Base-by-base conservation (phyloP, 1,140 invertebrate species). In the Lucilia sericata region DNA sequence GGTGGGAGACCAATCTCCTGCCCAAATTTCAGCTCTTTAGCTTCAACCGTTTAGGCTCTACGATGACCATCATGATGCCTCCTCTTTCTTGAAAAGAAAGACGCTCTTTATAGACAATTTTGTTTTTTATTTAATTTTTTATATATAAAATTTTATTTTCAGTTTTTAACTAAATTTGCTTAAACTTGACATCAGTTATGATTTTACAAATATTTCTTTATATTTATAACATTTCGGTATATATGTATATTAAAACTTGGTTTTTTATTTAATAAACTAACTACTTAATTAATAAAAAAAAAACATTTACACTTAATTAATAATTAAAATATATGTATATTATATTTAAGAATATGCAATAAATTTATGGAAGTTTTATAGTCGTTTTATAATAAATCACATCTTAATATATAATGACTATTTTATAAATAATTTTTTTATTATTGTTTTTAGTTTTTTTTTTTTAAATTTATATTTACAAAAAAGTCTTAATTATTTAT, bases 391-490 rank as follows among this genome's bases (percentile, higher is more conserved):
- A 51, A 81, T 49, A 49, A 80, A 80, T 80, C 76, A 80, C 76
- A 80, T 49, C 76, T 80, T 80, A 80, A 19, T 42, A 80, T 19
- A 25, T 82, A 82, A 65, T 60, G 51, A 65, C 51, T 65, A 65
- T 65, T 82, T 60, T 82, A 65, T 82, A 82, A 60, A 82, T 60
- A 42, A n/a, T 82, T 14, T 60, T 82, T 82, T 60, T 30, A 30
- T 30, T 30, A 36, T 70, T 70, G 2, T 70, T 10, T 70, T 25
- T 70, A 70, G 9, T 70, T 25, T 25, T 25, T 25, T 60, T 14
- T 8, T 42, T 3, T 17, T n/a, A n/a, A n/a, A 60, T 8, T 30
- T 30, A 42, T 60, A 60, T 60, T n/a, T 70, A 70, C 21, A 70
- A 21, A 70, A 19, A 70, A 70, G 19, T 70, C 65, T 70, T 70